These are phyloP conservation scores for Aix galericulata DNA, from an alignment of 2,113 vertebrate species.

Conservation along the genomic window DNA sequence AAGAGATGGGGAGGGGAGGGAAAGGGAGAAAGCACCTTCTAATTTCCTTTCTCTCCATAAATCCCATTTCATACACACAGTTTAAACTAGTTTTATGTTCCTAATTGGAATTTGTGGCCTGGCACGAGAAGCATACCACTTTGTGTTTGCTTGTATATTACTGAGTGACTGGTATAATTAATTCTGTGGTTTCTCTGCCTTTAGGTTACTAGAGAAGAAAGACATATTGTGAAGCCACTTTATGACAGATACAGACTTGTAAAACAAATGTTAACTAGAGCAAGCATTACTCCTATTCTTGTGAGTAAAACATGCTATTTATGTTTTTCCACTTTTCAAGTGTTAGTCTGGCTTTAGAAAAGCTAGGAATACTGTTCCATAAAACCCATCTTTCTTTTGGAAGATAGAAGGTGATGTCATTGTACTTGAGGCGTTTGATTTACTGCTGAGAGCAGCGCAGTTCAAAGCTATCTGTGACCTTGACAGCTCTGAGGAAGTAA, in stretches of 20 bases:
- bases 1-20: neutral
- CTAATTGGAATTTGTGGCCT: neutral
- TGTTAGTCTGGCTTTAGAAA: conserved; percentile 16
- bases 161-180: conserved; percentile 59
- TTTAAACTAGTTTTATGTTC: conserved; percentile 7
- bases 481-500: neutral
- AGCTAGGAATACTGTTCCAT: neutral
- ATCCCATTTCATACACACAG: neutral
- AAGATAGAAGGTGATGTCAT: neutral
- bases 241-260: conserved; percentile 96
- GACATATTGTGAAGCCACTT: conserved; percentile 92
- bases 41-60: neutral
- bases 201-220: conserved; percentile 93
- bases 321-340: conserved; percentile 2
- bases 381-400: neutral
- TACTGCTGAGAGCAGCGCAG: neutral
- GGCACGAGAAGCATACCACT: conserved; percentile 29
- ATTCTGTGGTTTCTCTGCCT: conserved; percentile 71
- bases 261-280: conserved; percentile 97
- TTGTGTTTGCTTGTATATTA: conserved; percentile 55
- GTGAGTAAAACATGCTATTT: conserved; percentile 81
- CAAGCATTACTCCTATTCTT: conserved; percentile 92
- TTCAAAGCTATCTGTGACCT: conserved; percentile 23
- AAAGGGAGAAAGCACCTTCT: neutral
- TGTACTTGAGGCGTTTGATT: neutral